Conservation (phyloP, 2,797 vertebrate species). For the Manis javanica region DNA sequence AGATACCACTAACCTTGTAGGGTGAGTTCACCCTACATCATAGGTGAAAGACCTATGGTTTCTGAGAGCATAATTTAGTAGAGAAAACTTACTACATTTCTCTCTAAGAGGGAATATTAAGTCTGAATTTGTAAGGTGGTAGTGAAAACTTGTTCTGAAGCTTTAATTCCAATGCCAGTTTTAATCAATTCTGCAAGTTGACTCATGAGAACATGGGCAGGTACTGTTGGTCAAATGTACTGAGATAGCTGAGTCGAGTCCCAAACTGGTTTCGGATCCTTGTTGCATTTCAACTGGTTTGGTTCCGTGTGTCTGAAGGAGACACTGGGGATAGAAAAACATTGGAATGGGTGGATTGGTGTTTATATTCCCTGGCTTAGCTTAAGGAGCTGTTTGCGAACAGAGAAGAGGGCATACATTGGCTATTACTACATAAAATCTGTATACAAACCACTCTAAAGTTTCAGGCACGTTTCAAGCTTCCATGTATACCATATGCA, state of each 20-base stretch:
- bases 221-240: background rate
- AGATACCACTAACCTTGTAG: conserved; percentile 6
- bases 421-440: background rate
- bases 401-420: background rate
- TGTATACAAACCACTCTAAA: background rate
- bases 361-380: background rate
- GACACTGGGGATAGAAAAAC: background rate
- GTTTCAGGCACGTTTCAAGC: background rate
- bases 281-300: conserved; percentile 43
- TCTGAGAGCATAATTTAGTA: conserved; percentile 42
- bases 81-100: conserved; percentile 49
- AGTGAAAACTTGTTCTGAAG: conserved; percentile 40
- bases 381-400: background rate
- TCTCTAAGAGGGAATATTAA: conserved; percentile 51
- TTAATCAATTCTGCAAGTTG: background rate
- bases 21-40: background rate
- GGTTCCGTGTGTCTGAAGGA: background rate
- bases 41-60: conserved; percentile 52
- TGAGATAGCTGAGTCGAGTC: background rate
- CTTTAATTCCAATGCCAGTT: conserved; percentile 37
- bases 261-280: background rate
- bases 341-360: background rate
- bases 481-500: background rate
- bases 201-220: background rate
- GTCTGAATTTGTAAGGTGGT: conserved; percentile 45